These are phyloP conservation scores for Hirtodrosophila duncani DNA, from an alignment of 2,888 invertebrate species.

Conservation along the genomic window DNA sequence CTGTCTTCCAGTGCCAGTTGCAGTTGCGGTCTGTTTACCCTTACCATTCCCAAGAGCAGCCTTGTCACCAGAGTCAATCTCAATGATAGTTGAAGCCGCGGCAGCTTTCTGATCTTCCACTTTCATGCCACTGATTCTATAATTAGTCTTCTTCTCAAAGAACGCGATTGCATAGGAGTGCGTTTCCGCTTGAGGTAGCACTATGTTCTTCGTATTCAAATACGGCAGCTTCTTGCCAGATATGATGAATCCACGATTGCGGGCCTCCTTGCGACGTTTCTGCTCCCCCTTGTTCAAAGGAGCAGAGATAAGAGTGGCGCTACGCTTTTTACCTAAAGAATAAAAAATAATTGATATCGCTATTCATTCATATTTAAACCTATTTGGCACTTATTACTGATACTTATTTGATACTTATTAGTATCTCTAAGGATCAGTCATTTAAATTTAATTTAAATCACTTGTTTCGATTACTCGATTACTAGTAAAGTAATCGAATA, in stretches of 20 bases:
- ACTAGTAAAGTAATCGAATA: too few species aligned
- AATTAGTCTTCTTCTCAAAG: conserved; percentile 46
- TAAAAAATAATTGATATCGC: too few species aligned
- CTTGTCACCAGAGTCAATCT: conserved; percentile 20
- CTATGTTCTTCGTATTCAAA: conserved; percentile 23
- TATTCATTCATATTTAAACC: too few species aligned
- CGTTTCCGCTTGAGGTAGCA: conserved; percentile 44
- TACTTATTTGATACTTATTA: too few species aligned
- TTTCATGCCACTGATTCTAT: conserved; percentile 45
- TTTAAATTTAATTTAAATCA: too few species aligned
- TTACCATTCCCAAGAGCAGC: conserved; percentile 28
- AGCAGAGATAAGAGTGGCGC: neutral
- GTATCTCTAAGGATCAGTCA: too few species aligned
- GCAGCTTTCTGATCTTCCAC: conserved; percentile 35
- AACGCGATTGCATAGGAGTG: conserved; percentile 57
- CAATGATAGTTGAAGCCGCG: too few species aligned
- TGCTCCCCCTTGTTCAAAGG: conserved; percentile 44
- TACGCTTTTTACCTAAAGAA: too few species aligned
- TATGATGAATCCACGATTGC: conserved; percentile 51
- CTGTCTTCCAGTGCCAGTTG: too few species aligned
- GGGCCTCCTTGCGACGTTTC: conserved; percentile 50
- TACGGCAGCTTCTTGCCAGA: conserved; percentile 48
- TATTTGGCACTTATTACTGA: too few species aligned
- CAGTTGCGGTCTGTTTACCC: too few species aligned
- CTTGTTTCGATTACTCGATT: too few species aligned